Evolutionary conservation across 2,888 invertebrate genomes (phyloP).

Genomic region (Lypha dubia): DNA sequence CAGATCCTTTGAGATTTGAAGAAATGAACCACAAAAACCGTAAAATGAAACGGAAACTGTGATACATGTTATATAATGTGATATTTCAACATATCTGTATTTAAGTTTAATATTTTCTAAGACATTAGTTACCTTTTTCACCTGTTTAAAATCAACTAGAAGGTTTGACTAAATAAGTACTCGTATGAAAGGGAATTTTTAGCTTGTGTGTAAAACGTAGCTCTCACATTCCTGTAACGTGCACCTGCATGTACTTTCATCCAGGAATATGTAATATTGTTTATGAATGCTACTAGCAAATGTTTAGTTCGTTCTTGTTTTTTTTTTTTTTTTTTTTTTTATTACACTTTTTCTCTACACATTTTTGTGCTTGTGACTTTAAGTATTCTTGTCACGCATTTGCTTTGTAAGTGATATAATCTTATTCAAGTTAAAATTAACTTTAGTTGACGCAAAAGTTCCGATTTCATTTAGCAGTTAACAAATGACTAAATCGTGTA

Average conservation of each 20-base stretch:
- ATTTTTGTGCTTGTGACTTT: slow-evolving; percentile 27
- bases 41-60: slow-evolving; percentile 53
- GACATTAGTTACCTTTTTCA: slow-evolving; percentile 61
- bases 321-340: not conserved
- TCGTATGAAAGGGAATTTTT: not conserved
- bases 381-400: slow-evolving; percentile 64
- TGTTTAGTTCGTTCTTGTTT: not conserved
- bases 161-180: not conserved
- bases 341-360: not conserved
- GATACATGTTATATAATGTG: slow-evolving; percentile 40
- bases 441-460: slow-evolving; percentile 57
- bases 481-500: slow-evolving; percentile 57
- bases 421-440: slow-evolving; percentile 61
- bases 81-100: not conserved
- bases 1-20: slow-evolving; percentile 61
- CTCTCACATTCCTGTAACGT: not conserved
- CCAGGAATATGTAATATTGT: not conserved
- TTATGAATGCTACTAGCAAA: slow-evolving; percentile 1
- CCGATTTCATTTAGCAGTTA: slow-evolving; percentile 47
- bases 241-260: not conserved
- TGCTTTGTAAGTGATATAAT: slow-evolving; percentile 66
- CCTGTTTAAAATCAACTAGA: slow-evolving; percentile 46
- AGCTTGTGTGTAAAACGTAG: not conserved
- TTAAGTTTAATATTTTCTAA: slow-evolving; percentile 58
- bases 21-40: slow-evolving; percentile 54